Percentiles rank a stretch among this genome's conserved stretches.
Conservation (phyloP, 2,797 vertebrate species). For the Crocodylus rhombifer region DNA sequence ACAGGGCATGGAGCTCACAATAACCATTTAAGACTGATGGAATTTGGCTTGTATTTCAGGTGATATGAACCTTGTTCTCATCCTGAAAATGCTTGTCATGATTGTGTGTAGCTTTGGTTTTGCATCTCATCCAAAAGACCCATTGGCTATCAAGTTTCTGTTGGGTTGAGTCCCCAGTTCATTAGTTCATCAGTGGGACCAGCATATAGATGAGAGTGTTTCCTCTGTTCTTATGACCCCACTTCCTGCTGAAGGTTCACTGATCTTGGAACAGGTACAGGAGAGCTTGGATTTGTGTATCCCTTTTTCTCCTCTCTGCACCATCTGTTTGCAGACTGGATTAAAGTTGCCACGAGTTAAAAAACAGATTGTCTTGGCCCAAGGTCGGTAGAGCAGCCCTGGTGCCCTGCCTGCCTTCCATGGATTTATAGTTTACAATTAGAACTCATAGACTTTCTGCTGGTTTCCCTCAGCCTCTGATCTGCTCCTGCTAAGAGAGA, state of each 20-base stretch:
- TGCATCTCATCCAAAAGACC: not conserved
- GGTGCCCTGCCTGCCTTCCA: not conserved
- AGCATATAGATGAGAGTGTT: not conserved
- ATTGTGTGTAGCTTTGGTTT: not conserved
- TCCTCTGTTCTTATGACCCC: constrained; percentile 40
- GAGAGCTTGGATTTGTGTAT: constrained; percentile 57
- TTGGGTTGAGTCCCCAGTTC: not conserved
- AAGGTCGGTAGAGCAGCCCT: constrained; percentile 67
- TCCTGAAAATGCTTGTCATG: not conserved
- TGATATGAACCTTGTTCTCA: not conserved
- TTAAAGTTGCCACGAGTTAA: constrained; percentile 77
- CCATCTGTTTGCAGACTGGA: constrained; percentile 80
- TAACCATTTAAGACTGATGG: not conserved
- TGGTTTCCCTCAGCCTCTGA: constrained; percentile 27
- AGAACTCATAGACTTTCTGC: not conserved
- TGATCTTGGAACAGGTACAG: constrained; percentile 58
- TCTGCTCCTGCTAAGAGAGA: not conserved
- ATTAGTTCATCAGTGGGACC: not conserved
- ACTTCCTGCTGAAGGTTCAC: constrained; percentile 66
- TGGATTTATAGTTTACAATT: constrained; percentile 24
- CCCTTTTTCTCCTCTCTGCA: constrained; percentile 24
- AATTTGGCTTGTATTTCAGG: not conserved
- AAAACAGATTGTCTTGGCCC: constrained; percentile 79
- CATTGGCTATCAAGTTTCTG: not conserved
- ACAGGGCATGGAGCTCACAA: not conserved